Conservation (phyloP, 2,113 vertebrate genomes). For the Oreotragus oreotragus region DNA sequence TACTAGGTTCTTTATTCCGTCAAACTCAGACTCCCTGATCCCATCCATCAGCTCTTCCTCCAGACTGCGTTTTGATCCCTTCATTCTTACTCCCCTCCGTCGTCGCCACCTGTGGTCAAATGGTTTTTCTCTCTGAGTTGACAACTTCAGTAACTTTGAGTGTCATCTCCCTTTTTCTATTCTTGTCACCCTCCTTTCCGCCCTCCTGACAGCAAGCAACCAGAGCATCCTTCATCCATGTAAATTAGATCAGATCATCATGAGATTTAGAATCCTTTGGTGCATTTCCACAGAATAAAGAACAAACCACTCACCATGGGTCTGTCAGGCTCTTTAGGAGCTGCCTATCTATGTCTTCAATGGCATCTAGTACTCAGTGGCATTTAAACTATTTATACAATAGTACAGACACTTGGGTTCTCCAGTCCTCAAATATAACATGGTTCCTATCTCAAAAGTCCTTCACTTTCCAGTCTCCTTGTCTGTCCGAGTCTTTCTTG, state of each 20-base stretch:
- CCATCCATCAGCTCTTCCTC: neutral
- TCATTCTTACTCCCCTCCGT: neutral
- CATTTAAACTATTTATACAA: neutral
- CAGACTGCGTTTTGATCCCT: neutral
- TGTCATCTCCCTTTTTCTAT: neutral
- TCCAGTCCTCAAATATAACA: neutral
- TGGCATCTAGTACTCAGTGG: neutral
- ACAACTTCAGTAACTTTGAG: neutral
- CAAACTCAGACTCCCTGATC: neutral
- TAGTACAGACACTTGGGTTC: neutral
- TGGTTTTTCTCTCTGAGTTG: neutral
- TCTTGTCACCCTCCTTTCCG: neutral
- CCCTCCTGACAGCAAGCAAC: neutral
- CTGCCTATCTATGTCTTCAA: neutral
- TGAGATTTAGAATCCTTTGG: neutral
- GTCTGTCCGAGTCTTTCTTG: neutral
- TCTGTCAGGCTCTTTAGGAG: neutral
- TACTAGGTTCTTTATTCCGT: neutral
- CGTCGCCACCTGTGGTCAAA: neutral
- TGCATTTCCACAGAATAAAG: neutral
- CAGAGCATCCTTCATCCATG: neutral
- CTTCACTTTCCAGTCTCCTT: neutral
- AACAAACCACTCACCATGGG: neutral
- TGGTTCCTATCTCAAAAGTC: neutral
- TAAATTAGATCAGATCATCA: neutral